Base-by-base conservation (phyloP, 2,888 invertebrate genomes). In the Rotaria magnacalcarata region DNA sequence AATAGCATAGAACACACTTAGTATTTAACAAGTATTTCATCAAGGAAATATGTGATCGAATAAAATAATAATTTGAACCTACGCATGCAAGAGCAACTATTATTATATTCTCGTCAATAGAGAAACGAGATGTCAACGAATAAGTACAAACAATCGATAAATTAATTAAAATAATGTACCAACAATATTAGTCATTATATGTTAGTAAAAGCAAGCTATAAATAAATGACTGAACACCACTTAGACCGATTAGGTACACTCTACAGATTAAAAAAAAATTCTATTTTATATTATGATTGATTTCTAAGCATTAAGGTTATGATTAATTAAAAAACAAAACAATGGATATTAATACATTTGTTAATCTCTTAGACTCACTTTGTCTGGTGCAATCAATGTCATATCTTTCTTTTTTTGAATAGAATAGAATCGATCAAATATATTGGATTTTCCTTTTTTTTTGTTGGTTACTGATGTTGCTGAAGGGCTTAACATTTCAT, bases 31-130 rank as follows among this genome's bases (percentile, higher is more conserved):
- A 67, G 67, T 34, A 34, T 67, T 67, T 67, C 67, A 67, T 19
- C 67, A 67, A 67, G 67, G 34, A 67, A 67, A 67, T 41, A 67
- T 67, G 16, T 67, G 67, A 67, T 67, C 34, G 67, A 67, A 67
- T 67, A 67, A 16, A 67, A 34, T 34, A 14, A 67, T 67, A 67
- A 34, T 67, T 67, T 19, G 67, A 67, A 41, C 34, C 67, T 34
- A 67, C 67, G 67, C 67, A 67, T 67, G 34, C 67, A 34, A 67
- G 34, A 67, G 16, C 6, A 67, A 67, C 67, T 67, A n/a, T 60
- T 1, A 11, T 16, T 34, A 34, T 34, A 34, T 34, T 34, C 34
- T 34, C 19, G 67, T 19, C 67, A 67, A 67, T 67, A 67, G 34
- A 27, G 34, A 27, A 67, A 27, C 14, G 19, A 34, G 67, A 67